Percentiles rank a stretch among this genome's conserved stretches.
Evolutionary conservation across 2,797 vertebrate genomes (phyloP).

Genomic region (Sebastes miniatus): DNA sequence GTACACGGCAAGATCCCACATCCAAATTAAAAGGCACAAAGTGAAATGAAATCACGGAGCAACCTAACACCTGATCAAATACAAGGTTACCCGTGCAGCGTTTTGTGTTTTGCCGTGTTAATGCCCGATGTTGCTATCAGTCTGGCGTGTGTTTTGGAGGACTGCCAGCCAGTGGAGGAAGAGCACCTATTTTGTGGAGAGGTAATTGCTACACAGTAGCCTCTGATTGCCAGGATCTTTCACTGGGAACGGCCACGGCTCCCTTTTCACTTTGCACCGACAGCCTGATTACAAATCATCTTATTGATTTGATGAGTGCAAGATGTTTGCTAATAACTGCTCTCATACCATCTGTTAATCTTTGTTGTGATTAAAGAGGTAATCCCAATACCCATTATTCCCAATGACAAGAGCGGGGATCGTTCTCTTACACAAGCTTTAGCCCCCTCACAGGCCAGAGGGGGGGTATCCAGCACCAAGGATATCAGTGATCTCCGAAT

Average conservation of each 20-base stretch:
- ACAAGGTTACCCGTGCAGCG: constrained; percentile 68
- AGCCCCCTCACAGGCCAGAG: constrained; percentile 69
- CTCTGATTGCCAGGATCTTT: constrained; percentile 85
- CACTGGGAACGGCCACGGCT: constrained; percentile 71
- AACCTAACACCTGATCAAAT: constrained; percentile 71
- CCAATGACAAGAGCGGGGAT: constrained; percentile 90
- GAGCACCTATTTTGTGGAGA: constrained; percentile 82
- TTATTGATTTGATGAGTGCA: constrained; percentile 95
- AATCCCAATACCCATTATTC: constrained; percentile 92
- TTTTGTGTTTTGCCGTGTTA: constrained; percentile 72
- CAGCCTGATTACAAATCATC: constrained; percentile 87
- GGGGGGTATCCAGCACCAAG: constrained; percentile 44
- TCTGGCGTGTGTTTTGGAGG: constrained; percentile 76
- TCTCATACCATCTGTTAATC: constrained; percentile 94
- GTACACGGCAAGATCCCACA: constrained; percentile 42
- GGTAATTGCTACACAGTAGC: constrained; percentile 85
- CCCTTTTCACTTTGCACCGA: constrained; percentile 70
- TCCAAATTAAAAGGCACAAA: constrained; percentile 69
- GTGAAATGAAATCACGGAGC: constrained; percentile 67
- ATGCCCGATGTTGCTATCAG: constrained; percentile 72
- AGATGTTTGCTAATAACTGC: constrained; percentile 91
- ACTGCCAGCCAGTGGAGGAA: constrained; percentile 77
- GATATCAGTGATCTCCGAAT: constrained; percentile 89
- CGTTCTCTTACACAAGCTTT: constrained; percentile 82
- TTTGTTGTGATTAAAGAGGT: constrained; percentile 96